A percentile compares a stretch with the other conserved stretches of the same genome.
These are phyloP conservation scores for Macrotis lagotis DNA, from an alignment of 2,113 vertebrate species.

Conservation along the genomic window DNA sequence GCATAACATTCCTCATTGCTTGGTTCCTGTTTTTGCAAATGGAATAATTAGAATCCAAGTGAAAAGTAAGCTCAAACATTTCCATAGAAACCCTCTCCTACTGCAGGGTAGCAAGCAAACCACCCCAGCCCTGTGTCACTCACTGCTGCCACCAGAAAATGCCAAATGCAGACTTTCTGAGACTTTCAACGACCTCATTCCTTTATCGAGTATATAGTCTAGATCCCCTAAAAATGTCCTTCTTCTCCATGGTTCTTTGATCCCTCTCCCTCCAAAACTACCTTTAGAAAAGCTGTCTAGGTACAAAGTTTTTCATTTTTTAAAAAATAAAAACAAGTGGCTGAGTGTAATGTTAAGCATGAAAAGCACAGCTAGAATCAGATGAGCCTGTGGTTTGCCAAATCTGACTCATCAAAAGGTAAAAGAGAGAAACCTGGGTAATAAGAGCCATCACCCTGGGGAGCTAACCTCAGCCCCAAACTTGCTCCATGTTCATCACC, in stretches of 20 bases:
- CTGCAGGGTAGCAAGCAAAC: slow-evolving; percentile 68
- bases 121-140: slow-evolving; percentile 53
- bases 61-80: slow-evolving; percentile 65
- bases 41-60: slow-evolving; percentile 74
- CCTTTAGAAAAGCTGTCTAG: slow-evolving; percentile 52
- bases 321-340: slow-evolving; percentile 45
- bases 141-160: slow-evolving; percentile 67
- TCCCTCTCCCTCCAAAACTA: slow-evolving; percentile 13
- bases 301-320: background rate
- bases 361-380: background rate
- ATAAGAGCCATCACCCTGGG: background rate
- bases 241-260: background rate
- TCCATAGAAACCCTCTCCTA: slow-evolving; percentile 67
- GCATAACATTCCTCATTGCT: slow-evolving; percentile 46
- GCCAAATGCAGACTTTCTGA: slow-evolving; percentile 42
- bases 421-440: slow-evolving; percentile 32
- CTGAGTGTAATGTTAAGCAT: slow-evolving; percentile 58
- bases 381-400: slow-evolving; percentile 66
- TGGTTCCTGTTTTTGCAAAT: slow-evolving; percentile 45
- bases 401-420: slow-evolving; percentile 42
- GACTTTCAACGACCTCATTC: background rate
- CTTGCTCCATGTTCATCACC: background rate
- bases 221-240: slow-evolving; percentile 49
- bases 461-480: background rate
- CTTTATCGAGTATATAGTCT: slow-evolving; percentile 30